Base-by-base conservation (phyloP, 2,888 invertebrate genomes). In the Syrphus vitripennis region DNA sequence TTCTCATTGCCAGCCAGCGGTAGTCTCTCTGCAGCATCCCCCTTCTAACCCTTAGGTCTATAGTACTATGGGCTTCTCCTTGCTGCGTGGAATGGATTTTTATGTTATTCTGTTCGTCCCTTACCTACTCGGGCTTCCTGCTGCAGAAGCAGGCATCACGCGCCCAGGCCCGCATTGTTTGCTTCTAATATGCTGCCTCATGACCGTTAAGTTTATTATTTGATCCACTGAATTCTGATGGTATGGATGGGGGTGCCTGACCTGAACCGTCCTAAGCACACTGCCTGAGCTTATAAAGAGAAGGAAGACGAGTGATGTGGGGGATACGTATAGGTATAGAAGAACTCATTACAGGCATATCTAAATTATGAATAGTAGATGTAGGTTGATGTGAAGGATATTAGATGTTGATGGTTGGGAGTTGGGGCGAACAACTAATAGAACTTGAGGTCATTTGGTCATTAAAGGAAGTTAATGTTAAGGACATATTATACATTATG, bases 121-220 rank as follows among this genome's bases (percentile, higher is more conserved):
- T 24, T 57, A 40, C 19, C 24, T 14, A 24, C 19, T 26, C n/a
- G 37, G 24, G 37, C 59, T 72, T 67, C 50, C 61, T 71, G 80
- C 61, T 50, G 50, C 50, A 14, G 42, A 42, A 3, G 26, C 40
- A 63, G 53, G 40, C 74, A 74, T 50, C 69, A 42, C 29, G 37
- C 53, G 74, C 57, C 71, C 19, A 29, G 76, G 50, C 75, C 79
- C 65, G 80, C 55, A 86, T 81, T 82, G 82, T 81, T 81, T 74
- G 82, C 86, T 82, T 74, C 82, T 82, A 78, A 86, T 86, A 81
- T 86, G 86, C 82, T 86, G 86, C 70, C 77, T 86, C 82, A 82
- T 82, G 82, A 86, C 86, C 86, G 86, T 82, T 86, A 82, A 86
- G 82, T 86, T 86, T 77, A 86, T 86, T 86, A 86, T 86, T 86